A percentile compares a stretch with the other conserved stretches of the same genome.
These are phyloP conservation scores for Plagodis pulveraria DNA, from an alignment of 2,888 invertebrate species.

Conservation along the genomic window DNA sequence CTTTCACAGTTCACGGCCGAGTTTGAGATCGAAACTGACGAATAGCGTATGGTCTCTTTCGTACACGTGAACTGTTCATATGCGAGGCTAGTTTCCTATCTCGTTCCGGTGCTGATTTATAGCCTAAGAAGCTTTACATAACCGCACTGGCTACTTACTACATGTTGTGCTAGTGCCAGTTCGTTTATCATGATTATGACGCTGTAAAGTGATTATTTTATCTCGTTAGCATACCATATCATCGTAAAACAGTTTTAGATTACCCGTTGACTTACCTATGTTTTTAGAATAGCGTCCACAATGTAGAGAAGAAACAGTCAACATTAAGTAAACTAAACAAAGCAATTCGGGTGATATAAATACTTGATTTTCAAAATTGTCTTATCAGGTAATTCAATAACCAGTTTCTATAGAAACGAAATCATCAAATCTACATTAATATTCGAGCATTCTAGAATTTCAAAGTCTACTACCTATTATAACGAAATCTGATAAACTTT, in stretches of 20 bases:
- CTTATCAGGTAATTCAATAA: not conserved
- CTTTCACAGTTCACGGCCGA: constrained; percentile 73
- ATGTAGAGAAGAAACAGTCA: not conserved
- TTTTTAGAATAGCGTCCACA: not conserved
- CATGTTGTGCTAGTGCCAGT: constrained; percentile 60
- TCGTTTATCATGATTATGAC: constrained; percentile 71
- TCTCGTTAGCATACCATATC: constrained; percentile 57
- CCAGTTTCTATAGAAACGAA: not conserved
- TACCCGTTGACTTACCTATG: constrained; percentile 13
- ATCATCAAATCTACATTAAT: not conserved
- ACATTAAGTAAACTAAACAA: not conserved
- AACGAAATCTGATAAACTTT: constrained; percentile 29
- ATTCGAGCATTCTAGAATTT: constrained; percentile 19
- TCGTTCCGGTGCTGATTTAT: constrained; percentile 69
- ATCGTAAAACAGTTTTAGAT: constrained; percentile 38
- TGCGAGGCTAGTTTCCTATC: constrained; percentile 43
- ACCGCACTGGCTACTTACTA: constrained; percentile 66
- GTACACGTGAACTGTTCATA: constrained; percentile 27
- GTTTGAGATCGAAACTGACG: constrained; percentile 43
- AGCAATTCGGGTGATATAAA: no score
- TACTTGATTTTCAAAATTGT: no score
- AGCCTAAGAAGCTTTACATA: constrained; percentile 65
- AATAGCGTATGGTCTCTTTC: constrained; percentile 46
- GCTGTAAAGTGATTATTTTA: constrained; percentile 74
- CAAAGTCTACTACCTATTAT: constrained; percentile 25